A percentile compares a stretch with the other conserved stretches of the same genome.
phyloP scores from a whole-genome alignment of 2,113 vertebrate species.

The Prionailurus bengalensis region DNA sequence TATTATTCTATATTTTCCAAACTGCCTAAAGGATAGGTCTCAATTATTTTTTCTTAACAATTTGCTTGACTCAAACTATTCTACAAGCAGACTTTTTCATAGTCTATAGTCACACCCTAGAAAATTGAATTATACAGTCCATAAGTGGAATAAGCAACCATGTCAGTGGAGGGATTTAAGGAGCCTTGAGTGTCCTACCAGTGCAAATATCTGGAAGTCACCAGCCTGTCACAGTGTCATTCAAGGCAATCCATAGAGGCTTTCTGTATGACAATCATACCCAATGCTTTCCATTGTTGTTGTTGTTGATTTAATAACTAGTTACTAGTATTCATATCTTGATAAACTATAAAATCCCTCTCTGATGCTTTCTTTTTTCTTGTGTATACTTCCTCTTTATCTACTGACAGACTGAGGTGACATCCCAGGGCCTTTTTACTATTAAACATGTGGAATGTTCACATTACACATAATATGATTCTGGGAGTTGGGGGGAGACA shows the following conservation, averaged over 20 bases:
- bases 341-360: slow-evolving; percentile 48
- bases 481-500: neutral
- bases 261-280: neutral
- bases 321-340: slow-evolving; percentile 21
- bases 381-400: neutral
- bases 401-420: neutral
- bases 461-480: neutral
- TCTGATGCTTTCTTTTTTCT: neutral
- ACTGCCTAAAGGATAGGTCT: slow-evolving; percentile 24
- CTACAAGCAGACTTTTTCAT: neutral
- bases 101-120: neutral
- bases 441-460: neutral
- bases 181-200: neutral
- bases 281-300: neutral
- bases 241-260: neutral
- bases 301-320: neutral
- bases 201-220: neutral
- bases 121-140: neutral
- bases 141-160: neutral
- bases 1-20: slow-evolving; percentile 41
- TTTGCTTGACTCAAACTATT: slow-evolving; percentile 1
- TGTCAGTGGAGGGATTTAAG: neutral
- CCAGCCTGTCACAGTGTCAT: neutral
- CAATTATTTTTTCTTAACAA: slow-evolving; percentile 17
- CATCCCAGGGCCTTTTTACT: neutral